phyloP scores from a whole-genome alignment of 1,140 invertebrate genomes.

The Magallana gigas region DNA sequence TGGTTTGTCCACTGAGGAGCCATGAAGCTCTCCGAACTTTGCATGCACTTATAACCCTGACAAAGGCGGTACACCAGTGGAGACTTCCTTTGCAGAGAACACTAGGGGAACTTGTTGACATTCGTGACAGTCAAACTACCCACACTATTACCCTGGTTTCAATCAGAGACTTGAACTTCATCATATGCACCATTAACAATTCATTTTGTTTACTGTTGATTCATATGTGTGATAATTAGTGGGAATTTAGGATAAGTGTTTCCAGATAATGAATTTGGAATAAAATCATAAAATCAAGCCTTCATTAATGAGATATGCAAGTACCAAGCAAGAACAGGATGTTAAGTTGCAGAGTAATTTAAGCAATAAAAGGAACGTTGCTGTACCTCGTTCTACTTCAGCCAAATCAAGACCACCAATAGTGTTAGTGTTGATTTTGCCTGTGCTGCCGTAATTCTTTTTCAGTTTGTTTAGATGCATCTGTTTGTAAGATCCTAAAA shows the following conservation, averaged over 20 bases:
- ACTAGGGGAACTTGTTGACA: background rate
- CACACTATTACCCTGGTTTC: background rate
- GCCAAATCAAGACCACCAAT: constrained; percentile 52
- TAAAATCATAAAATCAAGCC: too few species aligned
- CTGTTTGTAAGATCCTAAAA: constrained; percentile 61
- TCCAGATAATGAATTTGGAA: too few species aligned
- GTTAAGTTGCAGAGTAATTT: background rate
- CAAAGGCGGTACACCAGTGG: background rate
- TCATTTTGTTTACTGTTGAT: background rate
- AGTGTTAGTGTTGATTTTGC: constrained; percentile 51
- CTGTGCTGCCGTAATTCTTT: constrained; percentile 50
- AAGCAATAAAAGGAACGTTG: background rate
- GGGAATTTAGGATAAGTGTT: background rate
- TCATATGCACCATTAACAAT: background rate
- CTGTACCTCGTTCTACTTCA: constrained; percentile 57
- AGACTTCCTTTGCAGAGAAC: background rate
- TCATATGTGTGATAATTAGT: background rate
- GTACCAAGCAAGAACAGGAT: too few species aligned
- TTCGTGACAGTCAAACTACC: background rate
- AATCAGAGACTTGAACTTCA: background rate
- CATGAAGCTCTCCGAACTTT: background rate
- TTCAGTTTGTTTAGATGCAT: constrained; percentile 60
- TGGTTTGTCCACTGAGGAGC: background rate
- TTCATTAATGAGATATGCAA: too few species aligned
- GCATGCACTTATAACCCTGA: background rate